phyloP scores from a whole-genome alignment of 2,888 invertebrate species.

The Nephrotoma guestfalica region DNA sequence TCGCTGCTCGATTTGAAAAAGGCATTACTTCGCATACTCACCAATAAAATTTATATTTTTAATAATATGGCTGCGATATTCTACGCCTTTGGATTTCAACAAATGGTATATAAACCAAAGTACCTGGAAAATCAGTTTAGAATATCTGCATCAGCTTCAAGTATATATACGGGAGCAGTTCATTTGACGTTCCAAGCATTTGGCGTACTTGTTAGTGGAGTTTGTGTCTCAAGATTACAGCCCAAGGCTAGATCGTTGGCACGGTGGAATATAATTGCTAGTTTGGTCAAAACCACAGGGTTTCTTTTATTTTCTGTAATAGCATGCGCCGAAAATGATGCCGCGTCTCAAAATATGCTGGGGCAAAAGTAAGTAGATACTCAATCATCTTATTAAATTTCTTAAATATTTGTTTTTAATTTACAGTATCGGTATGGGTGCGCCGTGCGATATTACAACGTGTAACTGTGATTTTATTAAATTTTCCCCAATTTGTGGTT shows the following conservation, averaged over 20 bases:
- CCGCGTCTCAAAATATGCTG: slow-evolving; percentile 31
- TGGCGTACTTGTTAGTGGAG: slow-evolving; percentile 41
- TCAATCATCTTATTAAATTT: background rate
- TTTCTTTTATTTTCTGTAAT: slow-evolving; percentile 42
- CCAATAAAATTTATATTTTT: background rate
- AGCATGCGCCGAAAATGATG: slow-evolving; percentile 29
- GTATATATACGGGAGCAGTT: slow-evolving; percentile 47
- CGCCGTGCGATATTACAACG: slow-evolving; percentile 18
- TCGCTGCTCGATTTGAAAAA: background rate
- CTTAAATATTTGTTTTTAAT: background rate
- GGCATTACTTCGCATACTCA: background rate
- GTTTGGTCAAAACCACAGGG: slow-evolving; percentile 38
- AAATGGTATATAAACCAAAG: slow-evolving; percentile 56
- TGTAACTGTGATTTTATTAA: slow-evolving; percentile 48
- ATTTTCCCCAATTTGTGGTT: slow-evolving; percentile 49
- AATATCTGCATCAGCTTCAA: slow-evolving; percentile 46
- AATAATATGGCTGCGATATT: background rate
- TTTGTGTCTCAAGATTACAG: slow-evolving; percentile 41
- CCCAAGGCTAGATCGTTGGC: slow-evolving; percentile 42
- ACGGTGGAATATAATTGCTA: slow-evolving; percentile 44
- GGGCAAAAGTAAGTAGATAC: background rate
- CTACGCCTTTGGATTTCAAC: background rate
- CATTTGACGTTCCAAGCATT: slow-evolving; percentile 44
- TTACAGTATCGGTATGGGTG: slow-evolving; percentile 32
- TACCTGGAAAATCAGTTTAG: slow-evolving; percentile 57